Conservation (phyloP, 2,888 invertebrate genomes). For the Carcina quercana region DNA sequence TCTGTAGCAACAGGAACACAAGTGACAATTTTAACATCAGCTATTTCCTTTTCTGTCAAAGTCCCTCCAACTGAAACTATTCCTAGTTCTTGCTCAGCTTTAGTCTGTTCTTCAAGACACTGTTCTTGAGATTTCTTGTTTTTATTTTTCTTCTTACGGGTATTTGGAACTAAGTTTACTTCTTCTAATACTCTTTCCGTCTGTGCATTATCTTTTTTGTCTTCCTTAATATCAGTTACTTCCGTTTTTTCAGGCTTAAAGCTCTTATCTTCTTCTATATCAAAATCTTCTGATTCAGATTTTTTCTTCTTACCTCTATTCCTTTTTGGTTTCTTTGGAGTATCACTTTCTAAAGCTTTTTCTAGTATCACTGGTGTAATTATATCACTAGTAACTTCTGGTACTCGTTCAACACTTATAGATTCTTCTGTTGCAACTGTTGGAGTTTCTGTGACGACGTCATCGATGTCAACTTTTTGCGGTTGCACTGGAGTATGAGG, state of each 20-base stretch:
- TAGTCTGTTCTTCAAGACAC: slow-evolving; percentile 3
- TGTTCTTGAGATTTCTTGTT: slow-evolving; percentile 30
- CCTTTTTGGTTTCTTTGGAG: slow-evolving; percentile 64
- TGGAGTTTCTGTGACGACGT: slow-evolving; percentile 20
- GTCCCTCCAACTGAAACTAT: slow-evolving; percentile 6
- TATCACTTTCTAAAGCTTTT: slow-evolving; percentile 24
- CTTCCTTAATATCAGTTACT: slow-evolving; percentile 8
- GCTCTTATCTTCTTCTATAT: slow-evolving; percentile 18
- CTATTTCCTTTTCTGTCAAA: slow-evolving; percentile 7
- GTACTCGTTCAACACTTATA: slow-evolving; percentile 23
- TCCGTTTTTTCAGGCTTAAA: slow-evolving; percentile 1
- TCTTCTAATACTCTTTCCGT: slow-evolving; percentile 9
- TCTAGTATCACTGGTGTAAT: slow-evolving; percentile 12
- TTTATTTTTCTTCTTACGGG: slow-evolving; percentile 59
- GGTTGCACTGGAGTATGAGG: slow-evolving; percentile 25
- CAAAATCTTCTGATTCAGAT: slow-evolving; percentile 23
- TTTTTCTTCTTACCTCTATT: slow-evolving; percentile 62
- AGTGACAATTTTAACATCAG: slow-evolving; percentile 9
- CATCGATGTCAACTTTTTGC: slow-evolving; percentile 21
- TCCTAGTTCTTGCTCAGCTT: slow-evolving; percentile 7
- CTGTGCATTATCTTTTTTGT: slow-evolving; percentile 10
- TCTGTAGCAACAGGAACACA: slow-evolving; percentile 8
- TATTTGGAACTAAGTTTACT: slow-evolving; percentile 28
- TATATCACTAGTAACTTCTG: slow-evolving; percentile 29
- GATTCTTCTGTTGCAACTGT: slow-evolving; percentile 14